These are phyloP conservation scores for Augochlorella aurata DNA, from an alignment of 2,888 invertebrate species.

Conservation along the genomic window DNA sequence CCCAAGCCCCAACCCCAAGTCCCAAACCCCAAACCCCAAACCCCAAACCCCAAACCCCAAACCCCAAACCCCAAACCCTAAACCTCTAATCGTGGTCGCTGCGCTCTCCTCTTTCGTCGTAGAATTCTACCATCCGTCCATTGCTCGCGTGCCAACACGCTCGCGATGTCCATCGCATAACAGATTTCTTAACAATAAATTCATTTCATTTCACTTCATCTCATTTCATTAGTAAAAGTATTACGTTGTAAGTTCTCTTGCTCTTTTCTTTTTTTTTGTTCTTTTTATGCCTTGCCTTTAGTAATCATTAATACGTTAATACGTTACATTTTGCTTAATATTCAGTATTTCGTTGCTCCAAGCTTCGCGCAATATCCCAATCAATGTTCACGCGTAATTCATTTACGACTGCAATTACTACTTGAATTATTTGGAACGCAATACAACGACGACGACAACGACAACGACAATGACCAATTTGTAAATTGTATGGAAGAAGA, in stretches of 20 bases:
- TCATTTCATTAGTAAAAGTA: not conserved
- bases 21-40: not conserved
- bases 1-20: not conserved
- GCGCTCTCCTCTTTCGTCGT: not conserved
- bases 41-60: not conserved
- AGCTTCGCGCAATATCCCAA: slow-evolving; percentile 35
- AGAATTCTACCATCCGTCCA: not conserved
- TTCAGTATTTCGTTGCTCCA: slow-evolving; percentile 55
- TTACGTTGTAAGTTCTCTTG: slow-evolving; percentile 32
- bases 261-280: not conserved
- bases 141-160: not conserved
- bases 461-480: not conserved
- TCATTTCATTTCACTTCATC: slow-evolving; percentile 5
- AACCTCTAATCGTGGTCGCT: not conserved
- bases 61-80: too few species aligned
- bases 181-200: slow-evolving; percentile 17
- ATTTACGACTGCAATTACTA: not conserved
- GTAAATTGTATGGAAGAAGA: not conserved
- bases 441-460: not conserved
- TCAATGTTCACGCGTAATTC: not conserved
- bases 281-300: not conserved
- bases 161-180: slow-evolving; percentile 15
- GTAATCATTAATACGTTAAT: slow-evolving; percentile 20
- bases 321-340: slow-evolving; percentile 18
- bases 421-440: not conserved